A percentile compares a stretch with the other conserved stretches of the same genome.
Evolutionary conservation across 1,140 invertebrate species (phyloP).

Genomic region (Papilio polyxenes): DNA sequence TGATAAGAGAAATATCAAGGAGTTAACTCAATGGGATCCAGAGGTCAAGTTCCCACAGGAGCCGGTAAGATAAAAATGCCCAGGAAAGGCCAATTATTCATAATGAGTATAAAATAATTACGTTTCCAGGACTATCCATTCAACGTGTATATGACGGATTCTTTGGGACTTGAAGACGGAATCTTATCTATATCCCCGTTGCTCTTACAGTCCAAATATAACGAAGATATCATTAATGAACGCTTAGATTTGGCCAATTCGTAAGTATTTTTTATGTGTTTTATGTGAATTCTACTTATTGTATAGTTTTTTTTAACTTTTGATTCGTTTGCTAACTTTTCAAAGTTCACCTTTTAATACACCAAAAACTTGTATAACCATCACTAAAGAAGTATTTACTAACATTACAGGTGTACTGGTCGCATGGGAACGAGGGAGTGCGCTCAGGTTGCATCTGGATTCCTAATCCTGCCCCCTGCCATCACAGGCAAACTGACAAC

Average conservation of each 20-base stretch:
- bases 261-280: conserved; percentile 19
- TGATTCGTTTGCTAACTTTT: not conserved
- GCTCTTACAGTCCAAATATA: conserved; percentile 81
- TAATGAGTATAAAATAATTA: too few relatives aligned
- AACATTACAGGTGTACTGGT: conserved; percentile 40
- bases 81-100: too few relatives aligned
- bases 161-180: conserved; percentile 82
- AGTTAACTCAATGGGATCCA: conserved; percentile 65
- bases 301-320: not conserved
- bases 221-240: conserved; percentile 81
- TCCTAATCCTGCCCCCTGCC: conserved; percentile 83
- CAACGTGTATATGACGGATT: conserved; percentile 83
- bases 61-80: conserved; percentile 59
- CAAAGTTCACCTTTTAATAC: not conserved
- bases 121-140: conserved; percentile 84
- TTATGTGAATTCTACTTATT: not conserved
- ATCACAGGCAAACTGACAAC: conserved; percentile 84
- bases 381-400: not conserved
- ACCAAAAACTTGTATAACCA: not conserved
- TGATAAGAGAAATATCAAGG: conserved; percentile 55
- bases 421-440: conserved; percentile 25
- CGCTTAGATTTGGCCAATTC: conserved; percentile 41
- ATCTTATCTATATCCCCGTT: conserved; percentile 82
- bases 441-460: conserved; percentile 51
- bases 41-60: conserved; percentile 76